Percentiles rank a stretch among this genome's conserved stretches.
These are phyloP conservation scores for Austrolebias charrua DNA, from an alignment of 2,797 vertebrate genomes.

Conservation along the genomic window DNA sequence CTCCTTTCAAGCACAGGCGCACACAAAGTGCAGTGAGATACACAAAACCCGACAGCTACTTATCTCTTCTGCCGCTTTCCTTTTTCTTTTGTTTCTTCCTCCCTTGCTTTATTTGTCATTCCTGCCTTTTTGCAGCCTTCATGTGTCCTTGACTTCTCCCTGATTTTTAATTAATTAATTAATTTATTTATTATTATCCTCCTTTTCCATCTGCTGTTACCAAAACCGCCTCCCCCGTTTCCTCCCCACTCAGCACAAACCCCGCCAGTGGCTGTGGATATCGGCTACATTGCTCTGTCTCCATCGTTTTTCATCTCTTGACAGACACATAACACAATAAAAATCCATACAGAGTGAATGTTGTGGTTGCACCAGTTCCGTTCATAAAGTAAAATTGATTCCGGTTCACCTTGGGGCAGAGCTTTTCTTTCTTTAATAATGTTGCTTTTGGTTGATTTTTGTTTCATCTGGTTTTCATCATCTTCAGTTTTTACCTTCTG, in stretches of 20 bases:
- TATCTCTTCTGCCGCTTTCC: conserved; percentile 38
- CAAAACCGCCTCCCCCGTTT: conserved; percentile 5
- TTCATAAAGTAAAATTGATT: conserved; percentile 46
- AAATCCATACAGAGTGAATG: conserved; percentile 21
- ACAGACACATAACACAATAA: conserved; percentile 39
- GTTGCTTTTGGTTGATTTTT: not conserved
- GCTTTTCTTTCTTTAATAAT: not conserved
- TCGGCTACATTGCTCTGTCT: conserved; percentile 16
- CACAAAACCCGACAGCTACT: conserved; percentile 47
- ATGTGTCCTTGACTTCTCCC: conserved; percentile 8
- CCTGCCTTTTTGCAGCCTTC: conserved; percentile 10
- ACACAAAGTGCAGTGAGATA: conserved; percentile 47
- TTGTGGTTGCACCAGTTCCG: conserved; percentile 7
- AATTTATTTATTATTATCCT: not conserved
- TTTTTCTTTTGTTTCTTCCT: conserved; percentile 19
- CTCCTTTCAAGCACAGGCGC: conserved; percentile 9
- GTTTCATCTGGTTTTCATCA: conserved; percentile 37
- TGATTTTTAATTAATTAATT: too few relatives aligned
- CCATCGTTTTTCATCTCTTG: conserved; percentile 27
- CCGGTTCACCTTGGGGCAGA: conserved; percentile 20
- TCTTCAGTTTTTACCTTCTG: conserved; percentile 16
- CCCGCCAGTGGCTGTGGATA: conserved; percentile 32
- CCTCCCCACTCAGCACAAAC: conserved; percentile 40
- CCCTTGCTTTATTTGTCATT: conserved; percentile 27
- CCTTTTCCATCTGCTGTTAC: conserved; percentile 13